These are phyloP conservation scores for Crossocerus cetratus DNA, from an alignment of 2,888 invertebrate genomes.

Conservation along the genomic window DNA sequence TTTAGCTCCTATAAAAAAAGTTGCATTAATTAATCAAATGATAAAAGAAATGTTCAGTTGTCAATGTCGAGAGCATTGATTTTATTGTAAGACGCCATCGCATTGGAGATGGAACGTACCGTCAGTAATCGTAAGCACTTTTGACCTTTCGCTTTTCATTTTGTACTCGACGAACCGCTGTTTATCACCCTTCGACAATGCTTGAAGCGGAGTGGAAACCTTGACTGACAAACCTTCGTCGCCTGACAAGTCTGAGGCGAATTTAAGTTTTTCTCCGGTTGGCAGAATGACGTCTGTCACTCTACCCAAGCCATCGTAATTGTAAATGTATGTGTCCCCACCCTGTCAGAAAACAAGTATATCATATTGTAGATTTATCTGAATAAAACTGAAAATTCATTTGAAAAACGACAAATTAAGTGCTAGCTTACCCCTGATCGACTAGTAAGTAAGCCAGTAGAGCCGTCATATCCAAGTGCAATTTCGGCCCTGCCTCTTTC, in stretches of 20 bases:
- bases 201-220: conserved; percentile 81
- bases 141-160: conserved; percentile 82
- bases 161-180: conserved; percentile 80
- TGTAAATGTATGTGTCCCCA: conserved; percentile 92
- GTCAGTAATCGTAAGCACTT: conserved; percentile 84
- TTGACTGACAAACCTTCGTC: conserved; percentile 87
- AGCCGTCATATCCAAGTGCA: conserved; percentile 93
- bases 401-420: neutral
- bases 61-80: neutral
- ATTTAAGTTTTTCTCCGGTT: conserved; percentile 91
- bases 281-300: conserved; percentile 92
- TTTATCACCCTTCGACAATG: conserved; percentile 79
- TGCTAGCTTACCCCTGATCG: conserved; percentile 84
- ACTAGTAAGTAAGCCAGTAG: conserved; percentile 91
- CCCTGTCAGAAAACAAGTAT: conserved; percentile 79
- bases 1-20: conserved; percentile 75
- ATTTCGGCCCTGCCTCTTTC: conserved; percentile 94
- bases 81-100: neutral
- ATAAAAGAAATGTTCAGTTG: neutral
- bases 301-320: conserved; percentile 93
- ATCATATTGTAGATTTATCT: neutral
- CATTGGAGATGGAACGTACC: conserved; percentile 69
- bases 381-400: neutral
- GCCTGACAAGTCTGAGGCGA: conserved; percentile 87
- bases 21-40: neutral